Conservation (phyloP, 1,140 invertebrate genomes). For the Drosophila neocordata region DNA sequence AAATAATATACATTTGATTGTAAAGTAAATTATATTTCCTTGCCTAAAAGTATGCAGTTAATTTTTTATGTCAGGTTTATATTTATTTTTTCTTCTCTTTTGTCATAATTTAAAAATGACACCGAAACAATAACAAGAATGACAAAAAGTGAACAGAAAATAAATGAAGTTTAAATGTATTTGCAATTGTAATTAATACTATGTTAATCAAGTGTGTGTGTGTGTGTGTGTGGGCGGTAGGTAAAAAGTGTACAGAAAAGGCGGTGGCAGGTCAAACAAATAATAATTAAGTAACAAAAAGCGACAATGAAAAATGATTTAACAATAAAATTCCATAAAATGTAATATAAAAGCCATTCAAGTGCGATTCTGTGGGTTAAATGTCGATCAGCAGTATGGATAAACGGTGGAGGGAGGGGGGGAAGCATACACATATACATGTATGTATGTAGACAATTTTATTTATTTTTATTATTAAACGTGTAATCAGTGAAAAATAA, state of each 20-base stretch:
- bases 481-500: constrained; percentile 70
- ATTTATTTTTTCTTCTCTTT: neutral
- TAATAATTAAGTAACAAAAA: constrained; percentile 70
- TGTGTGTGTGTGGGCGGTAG: neutral
- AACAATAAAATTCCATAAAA: constrained; percentile 49
- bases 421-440: neutral
- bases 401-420: neutral
- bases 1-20: constrained; percentile 4
- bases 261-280: constrained; percentile 45
- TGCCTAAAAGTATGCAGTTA: constrained; percentile 35
- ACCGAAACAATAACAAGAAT: constrained; percentile 1
- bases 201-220: constrained; percentile 52
- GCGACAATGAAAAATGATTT: constrained; percentile 46
- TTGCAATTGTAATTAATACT: constrained; percentile 64
- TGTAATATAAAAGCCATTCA: constrained; percentile 34
- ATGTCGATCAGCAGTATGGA: neutral
- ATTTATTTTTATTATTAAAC: constrained; percentile 72
- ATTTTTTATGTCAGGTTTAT: neutral
- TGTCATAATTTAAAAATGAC: constrained; percentile 10
- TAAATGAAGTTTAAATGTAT: constrained; percentile 20
- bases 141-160: neutral
- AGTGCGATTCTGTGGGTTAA: constrained; percentile 2
- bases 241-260: too few species aligned
- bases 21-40: constrained; percentile 4
- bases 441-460: constrained; percentile 20